Conservation (phyloP, 2,797 vertebrate species). For the Capromys pilorides region DNA sequence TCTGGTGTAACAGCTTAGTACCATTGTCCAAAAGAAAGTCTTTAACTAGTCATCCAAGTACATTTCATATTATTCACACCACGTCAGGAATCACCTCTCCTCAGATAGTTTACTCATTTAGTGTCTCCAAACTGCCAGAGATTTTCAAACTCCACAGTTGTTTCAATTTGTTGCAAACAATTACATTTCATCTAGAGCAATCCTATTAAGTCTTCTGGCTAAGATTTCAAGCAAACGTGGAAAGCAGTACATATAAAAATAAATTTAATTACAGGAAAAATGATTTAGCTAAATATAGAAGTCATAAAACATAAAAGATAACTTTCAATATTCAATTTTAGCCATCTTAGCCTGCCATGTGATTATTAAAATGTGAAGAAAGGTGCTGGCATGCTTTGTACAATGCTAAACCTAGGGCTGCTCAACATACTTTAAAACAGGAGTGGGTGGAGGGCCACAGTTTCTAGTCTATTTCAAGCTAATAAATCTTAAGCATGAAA, state of each 20-base stretch:
- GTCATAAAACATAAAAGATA: conserved; percentile 9
- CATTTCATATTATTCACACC: conserved; percentile 28
- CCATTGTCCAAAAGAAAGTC: conserved; percentile 36
- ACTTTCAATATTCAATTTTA: conserved; percentile 52
- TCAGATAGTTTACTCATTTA: conserved; percentile 56
- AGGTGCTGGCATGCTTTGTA: background rate
- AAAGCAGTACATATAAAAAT: conserved; percentile 61
- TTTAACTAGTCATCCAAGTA: conserved; percentile 56
- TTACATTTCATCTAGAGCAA: conserved; percentile 82
- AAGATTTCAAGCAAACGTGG: conserved; percentile 80
- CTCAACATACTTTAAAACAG: background rate
- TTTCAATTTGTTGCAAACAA: conserved; percentile 81
- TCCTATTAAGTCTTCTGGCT: conserved; percentile 80
- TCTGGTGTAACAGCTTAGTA: background rate
- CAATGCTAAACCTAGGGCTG: conserved; percentile 9
- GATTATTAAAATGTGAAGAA: conserved; percentile 46
- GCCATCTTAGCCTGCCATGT: conserved; percentile 2
- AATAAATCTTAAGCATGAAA: conserved; percentile 39
- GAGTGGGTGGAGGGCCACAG: background rate
- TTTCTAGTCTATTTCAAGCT: conserved; percentile 2
- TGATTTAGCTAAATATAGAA: conserved; percentile 33
- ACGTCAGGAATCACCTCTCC: conserved; percentile 29
- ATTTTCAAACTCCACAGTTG: conserved; percentile 81
- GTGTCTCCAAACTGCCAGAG: conserved; percentile 56
- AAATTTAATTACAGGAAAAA: conserved; percentile 55